Conservation (phyloP, 2,888 invertebrate species). For the Dicranocentrus wangi region DNA sequence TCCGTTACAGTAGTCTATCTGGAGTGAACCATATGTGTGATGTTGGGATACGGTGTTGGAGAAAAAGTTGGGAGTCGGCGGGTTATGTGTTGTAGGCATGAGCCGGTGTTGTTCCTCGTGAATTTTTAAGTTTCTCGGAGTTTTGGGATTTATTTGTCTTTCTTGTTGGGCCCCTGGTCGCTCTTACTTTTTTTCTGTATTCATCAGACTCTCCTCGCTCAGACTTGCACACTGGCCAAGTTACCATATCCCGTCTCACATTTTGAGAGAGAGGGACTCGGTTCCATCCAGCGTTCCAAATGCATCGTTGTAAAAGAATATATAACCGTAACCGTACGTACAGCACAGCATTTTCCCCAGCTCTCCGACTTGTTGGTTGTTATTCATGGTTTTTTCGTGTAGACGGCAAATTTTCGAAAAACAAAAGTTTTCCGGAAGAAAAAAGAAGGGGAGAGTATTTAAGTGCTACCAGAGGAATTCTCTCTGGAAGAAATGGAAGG, state of each 20-base stretch:
- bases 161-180: conserved; percentile 50
- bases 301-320: conserved; percentile 44
- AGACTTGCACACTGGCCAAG: too few species aligned
- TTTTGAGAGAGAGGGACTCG: too few species aligned
- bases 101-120: conserved; percentile 55
- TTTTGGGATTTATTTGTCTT: conserved; percentile 66
- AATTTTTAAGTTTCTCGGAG: conserved; percentile 63
- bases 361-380: too few species aligned
- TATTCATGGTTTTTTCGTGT: too few species aligned
- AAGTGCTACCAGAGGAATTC: conserved; percentile 62
- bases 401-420: neutral
- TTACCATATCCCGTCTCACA: too few species aligned
- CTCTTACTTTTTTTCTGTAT: conserved; percentile 32
- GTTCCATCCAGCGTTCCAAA: neutral
- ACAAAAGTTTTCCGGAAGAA: conserved; percentile 14
- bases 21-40: too few species aligned
- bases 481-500: conserved; percentile 7
- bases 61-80: neutral
- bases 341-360: too few species aligned
- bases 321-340: too few species aligned
- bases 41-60: neutral
- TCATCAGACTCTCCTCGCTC: too few species aligned
- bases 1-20: too few species aligned
- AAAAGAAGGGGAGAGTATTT: conserved; percentile 40
- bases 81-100: neutral